Evolutionary conservation across 1,140 invertebrate species (phyloP), one percentile per base, ranked within the genome.

Genomic region (Chironomus striatipennis): DNA sequence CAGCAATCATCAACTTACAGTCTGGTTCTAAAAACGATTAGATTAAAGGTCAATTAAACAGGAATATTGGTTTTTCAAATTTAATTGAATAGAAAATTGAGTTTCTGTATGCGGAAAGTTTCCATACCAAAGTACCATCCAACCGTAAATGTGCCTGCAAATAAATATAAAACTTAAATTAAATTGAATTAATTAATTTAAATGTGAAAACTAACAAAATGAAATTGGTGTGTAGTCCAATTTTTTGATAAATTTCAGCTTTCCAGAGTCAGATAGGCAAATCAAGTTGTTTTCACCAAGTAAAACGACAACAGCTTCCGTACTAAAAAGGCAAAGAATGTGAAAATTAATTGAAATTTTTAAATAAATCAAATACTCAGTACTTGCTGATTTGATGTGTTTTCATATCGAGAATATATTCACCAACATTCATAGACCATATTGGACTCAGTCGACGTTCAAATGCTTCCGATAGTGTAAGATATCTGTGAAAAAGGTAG

Each of bases 1-100:
- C 83, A 73, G 86, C 79, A 43, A 84, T 83, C 79, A 89, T 87
- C 21, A 88, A 77, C 43, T 85, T 86, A 7, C 84, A 85, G 47
- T 87, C 83, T 17, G 85, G 84, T 78, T 86, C 85, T 87, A 73
- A 34, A 78, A 77, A 7, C 7, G 4, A 20, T 47, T n/a, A 15
- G 7, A 73, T 42, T 42, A 7, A 21, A 75, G 73, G n/a, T 18
- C n/a, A 34, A 34, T 34, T 34, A 34, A 34, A 34, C 24, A 5
- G 24, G 24, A 5, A 1, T 34, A 34, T 34, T 34, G 24, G 24
- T 34, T 34, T 34, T 34, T 2, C 5, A 12, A 73, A 75, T 73
- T 73, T 47, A 64, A 15, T 43, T 57, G 24, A 43, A 73, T 17
- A 43, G n/a, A 7, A 42, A 64, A 8, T 20, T 34, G 24, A 34